These are phyloP conservation scores for Oscheius onirici DNA, from an alignment of 2,888 invertebrate species.

Conservation along the genomic window DNA sequence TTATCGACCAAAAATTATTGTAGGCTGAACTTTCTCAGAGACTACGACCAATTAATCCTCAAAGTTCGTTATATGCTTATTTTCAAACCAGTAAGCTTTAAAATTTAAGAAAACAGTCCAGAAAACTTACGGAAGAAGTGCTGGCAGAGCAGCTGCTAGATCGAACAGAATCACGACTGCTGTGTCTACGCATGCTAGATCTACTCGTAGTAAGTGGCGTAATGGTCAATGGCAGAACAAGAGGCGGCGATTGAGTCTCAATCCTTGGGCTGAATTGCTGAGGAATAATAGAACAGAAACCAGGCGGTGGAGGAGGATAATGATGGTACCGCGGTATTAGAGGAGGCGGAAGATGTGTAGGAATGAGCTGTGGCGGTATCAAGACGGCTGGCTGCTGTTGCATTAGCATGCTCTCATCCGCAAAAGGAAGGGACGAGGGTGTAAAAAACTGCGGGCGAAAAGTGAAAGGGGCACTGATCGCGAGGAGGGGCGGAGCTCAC, in stretches of 20 bases:
- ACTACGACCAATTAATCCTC: too few relatives aligned
- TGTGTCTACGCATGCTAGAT: conserved; percentile 28
- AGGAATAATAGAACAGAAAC: conserved; percentile 1
- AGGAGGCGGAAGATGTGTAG: conserved; percentile 51
- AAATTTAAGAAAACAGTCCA: neutral
- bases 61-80: too few relatives aligned
- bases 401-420: conserved; percentile 19
- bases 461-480: conserved; percentile 17
- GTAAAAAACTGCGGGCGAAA: conserved; percentile 17
- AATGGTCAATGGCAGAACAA: conserved; percentile 32
- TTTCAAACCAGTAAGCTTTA: too few relatives aligned
- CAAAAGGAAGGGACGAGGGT: neutral
- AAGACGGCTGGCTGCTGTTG: conserved; percentile 38
- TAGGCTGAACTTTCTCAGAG: too few relatives aligned
- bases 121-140: conserved; percentile 31
- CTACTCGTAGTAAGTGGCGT: conserved; percentile 18
- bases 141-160: conserved; percentile 37
- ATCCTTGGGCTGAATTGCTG: conserved; percentile 4
- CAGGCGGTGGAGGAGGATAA: conserved; percentile 14
- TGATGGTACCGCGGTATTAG: neutral
- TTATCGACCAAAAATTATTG: too few relatives aligned
- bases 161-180: conserved; percentile 30
- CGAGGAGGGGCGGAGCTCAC: neutral
- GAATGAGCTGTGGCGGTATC: conserved; percentile 46
- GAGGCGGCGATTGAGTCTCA: conserved; percentile 13